Evolutionary conservation across 2,113 vertebrate genomes (phyloP).

Genomic region (Speoplatyrhinus poulsoni): DNA sequence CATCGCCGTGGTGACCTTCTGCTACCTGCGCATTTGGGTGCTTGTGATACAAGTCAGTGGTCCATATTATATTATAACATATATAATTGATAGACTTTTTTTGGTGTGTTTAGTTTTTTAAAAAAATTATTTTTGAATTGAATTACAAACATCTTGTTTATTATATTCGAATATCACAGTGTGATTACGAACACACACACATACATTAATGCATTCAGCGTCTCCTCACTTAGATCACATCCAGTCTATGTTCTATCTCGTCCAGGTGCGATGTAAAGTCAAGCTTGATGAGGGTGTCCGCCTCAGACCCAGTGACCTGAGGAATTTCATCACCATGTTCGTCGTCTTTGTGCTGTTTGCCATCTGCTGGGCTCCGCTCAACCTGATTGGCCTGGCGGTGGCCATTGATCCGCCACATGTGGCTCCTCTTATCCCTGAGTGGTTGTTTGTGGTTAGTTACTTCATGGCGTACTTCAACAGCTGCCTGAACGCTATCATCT

Average conservation of each 20-base stretch:
- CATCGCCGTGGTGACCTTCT: slow-evolving; percentile 87
- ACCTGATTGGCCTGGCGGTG: slow-evolving; percentile 87
- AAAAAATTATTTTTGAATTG: too few relatives aligned
- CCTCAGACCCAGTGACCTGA: slow-evolving; percentile 79
- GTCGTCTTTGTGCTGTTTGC: slow-evolving; percentile 91
- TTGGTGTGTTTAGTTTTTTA: too few relatives aligned
- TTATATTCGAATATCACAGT: too few relatives aligned
- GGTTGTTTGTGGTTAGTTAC: slow-evolving; percentile 90
- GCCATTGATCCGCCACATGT: slow-evolving; percentile 82
- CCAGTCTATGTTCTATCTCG: slow-evolving; percentile 5
- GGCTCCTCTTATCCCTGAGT: slow-evolving; percentile 85
- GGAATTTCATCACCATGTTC: slow-evolving; percentile 93
- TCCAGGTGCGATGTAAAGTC: slow-evolving; percentile 81
- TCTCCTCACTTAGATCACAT: not conserved
- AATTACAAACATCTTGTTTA: too few relatives aligned
- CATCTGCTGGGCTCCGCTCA: slow-evolving; percentile 92
- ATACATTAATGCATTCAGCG: not conserved
- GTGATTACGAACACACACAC: too few relatives aligned
- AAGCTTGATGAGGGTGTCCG: slow-evolving; percentile 78
- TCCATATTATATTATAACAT: not conserved
- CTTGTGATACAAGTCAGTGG: slow-evolving; percentile 84
- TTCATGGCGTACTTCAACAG: slow-evolving; percentile 96
- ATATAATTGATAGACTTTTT: too few relatives aligned
- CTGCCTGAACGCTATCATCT: slow-evolving; percentile 91
- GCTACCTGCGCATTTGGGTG: slow-evolving; percentile 89